Base-by-base conservation (phyloP, 2,888 invertebrate species). In the Cantharis rufa region DNA sequence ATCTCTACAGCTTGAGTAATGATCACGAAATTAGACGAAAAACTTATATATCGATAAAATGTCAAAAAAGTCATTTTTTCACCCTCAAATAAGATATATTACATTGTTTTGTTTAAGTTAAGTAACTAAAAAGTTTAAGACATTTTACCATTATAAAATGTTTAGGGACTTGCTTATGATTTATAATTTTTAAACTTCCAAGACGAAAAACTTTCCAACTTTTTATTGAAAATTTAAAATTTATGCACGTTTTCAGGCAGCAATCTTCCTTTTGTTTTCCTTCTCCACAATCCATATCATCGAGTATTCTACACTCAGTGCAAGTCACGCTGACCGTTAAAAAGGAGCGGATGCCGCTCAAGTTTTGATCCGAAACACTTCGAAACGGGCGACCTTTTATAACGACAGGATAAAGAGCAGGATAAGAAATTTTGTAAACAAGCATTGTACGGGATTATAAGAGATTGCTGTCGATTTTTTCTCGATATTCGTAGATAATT, bases 1-100 rank as follows among this genome's bases (percentile, higher is more conserved):
- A 72, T 75, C 76, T 71, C 74, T 78, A 66, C 73, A 78, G 74
- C 76, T 74, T 80, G 80, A 80, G 80, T 78, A 80, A 80, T 77
- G 80, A 76, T 74, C 74, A 71, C 74, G 75, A 78, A 78, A 80
- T 80, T 74, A 71, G 78, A 78, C 73, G 74, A 80, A 76, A 77
- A 77, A 77, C 77, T 71, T 64, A 74, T 64, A 74, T 74, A 77
- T 77, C 77, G 77, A 77, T 74, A 63, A 64, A 66, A 75, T 75
- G 71, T 62, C 66, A 62, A 75, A 75, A 68, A 71, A 48, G 70
- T 63, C 70, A 68, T 61, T 75, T 64, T 74, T 71, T 48, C 62
- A 71, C 64, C 63, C 16, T 11, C 63, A 63, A 66, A 66, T n/a
- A 21, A 66, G 16, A 66, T 66, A 66, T 66, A 66, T 66, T 66